Evolutionary conservation across 1,140 invertebrate species (phyloP).

Genomic region (Drosophila ogumai): DNA sequence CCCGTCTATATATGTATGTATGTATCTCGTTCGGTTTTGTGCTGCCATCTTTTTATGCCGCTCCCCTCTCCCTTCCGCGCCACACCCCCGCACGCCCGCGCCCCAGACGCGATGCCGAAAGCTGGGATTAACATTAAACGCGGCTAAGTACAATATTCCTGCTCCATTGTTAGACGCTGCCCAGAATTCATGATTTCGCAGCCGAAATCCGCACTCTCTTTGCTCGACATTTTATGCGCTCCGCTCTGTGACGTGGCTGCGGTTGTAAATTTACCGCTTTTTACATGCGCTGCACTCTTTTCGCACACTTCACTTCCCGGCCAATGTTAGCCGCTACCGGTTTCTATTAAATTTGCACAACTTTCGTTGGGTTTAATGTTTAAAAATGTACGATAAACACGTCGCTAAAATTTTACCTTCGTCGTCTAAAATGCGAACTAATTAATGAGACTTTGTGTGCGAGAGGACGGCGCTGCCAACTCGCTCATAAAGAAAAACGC

Average conservation of each 20-base stretch:
- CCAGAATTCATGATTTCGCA: slow-evolving; percentile 55
- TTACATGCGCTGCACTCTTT: slow-evolving; percentile 26
- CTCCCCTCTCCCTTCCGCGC: slow-evolving; percentile 43
- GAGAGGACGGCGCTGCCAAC: slow-evolving; percentile 58
- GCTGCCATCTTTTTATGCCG: slow-evolving; percentile 78
- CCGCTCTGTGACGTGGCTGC: slow-evolving; percentile 74
- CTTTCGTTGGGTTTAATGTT: slow-evolving; percentile 39
- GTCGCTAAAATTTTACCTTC: slow-evolving; percentile 78
- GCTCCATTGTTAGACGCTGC: slow-evolving; percentile 35
- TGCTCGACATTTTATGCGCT: slow-evolving; percentile 35
- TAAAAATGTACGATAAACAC: slow-evolving; percentile 66
- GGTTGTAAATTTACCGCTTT: slow-evolving; percentile 77
- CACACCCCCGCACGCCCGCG: slow-evolving; percentile 38
- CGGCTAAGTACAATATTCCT: slow-evolving; percentile 28
- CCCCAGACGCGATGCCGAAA: slow-evolving; percentile 53
- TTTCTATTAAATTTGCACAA: slow-evolving; percentile 52
- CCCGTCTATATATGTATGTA: slow-evolving; percentile 45
- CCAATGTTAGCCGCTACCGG: slow-evolving; percentile 57
- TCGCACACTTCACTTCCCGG: slow-evolving; percentile 37
- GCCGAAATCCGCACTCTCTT: slow-evolving; percentile 52
- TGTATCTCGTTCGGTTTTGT: slow-evolving; percentile 66
- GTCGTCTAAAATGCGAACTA: slow-evolving; percentile 81
- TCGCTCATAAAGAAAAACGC: slow-evolving; percentile 36
- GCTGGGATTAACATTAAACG: slow-evolving; percentile 59
- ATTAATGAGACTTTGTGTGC: slow-evolving; percentile 78